Percentiles rank a stretch among this genome's conserved stretches.
Evolutionary conservation across 35 echinoderm and acorn worm species (phyloP).

Genomic region (Stichopus chloronotus): DNA sequence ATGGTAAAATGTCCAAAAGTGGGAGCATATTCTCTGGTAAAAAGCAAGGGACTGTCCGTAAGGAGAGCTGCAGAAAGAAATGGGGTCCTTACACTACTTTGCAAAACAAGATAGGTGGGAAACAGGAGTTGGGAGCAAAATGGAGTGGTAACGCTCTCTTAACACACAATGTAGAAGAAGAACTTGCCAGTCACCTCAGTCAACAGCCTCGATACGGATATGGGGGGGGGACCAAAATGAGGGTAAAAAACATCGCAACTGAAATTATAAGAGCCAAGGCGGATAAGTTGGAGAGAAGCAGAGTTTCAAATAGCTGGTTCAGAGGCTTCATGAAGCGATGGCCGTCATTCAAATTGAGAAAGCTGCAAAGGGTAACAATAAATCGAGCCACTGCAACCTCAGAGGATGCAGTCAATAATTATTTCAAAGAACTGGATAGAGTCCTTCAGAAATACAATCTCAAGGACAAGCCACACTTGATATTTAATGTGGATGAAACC

Average conservation of each 20-base stretch:
- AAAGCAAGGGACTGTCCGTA: neutral
- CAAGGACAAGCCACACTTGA: neutral
- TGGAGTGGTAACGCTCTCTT: neutral
- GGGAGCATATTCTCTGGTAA: neutral
- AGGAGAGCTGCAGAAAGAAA: neutral
- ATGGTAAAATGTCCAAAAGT: too few relatives aligned
- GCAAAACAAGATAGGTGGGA: constrained; percentile 34
- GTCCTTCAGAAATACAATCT: neutral
- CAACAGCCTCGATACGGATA: neutral
- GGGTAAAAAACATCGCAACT: neutral
- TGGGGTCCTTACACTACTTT: neutral
- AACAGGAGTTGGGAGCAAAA: neutral
- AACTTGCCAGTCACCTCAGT: neutral
- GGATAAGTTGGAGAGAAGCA: neutral
- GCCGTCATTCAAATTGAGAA: neutral
- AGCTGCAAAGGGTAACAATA: neutral
- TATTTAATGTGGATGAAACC: neutral
- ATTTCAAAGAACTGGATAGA: neutral
- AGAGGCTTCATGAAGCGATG: neutral
- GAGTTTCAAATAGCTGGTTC: neutral
- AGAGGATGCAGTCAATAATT: neutral
- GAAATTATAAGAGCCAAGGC: constrained; percentile 4
- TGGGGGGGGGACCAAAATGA: neutral
- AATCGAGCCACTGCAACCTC: neutral
- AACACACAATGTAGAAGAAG: neutral